Base-by-base conservation (phyloP, 2,888 invertebrate genomes). In the Diplazon laetatorius region DNA sequence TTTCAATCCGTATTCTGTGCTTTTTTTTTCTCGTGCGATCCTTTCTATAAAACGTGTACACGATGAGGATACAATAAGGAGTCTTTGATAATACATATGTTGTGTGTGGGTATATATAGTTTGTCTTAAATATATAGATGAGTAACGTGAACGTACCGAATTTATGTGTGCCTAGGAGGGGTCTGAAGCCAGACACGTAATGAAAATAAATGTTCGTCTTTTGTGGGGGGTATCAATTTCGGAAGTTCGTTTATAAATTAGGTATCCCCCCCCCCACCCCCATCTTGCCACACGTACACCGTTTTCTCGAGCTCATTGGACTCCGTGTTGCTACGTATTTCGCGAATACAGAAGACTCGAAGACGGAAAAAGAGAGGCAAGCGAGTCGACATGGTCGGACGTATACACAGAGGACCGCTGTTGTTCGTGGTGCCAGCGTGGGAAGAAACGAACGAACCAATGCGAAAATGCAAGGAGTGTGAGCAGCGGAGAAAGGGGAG, bases 391-490 rank as follows among this genome's bases (percentile, higher is more conserved):
- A 12, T 42, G 44, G 44, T 14, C 14, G 1, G 16, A 18, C 8
- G 72, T 52, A 14, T 9, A 30, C 52, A 35, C 9, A 42, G 39
- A 5, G 62, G 46, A n/a, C 35, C n/a, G 44, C 52, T 12, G 55
- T 50, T 35, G 37, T 39, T 55, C 44, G n/a, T 12, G 55, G 39
- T 6, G n/a, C 62, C 18, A 60, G 48, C 65, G 69, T 25, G n/a
- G n/a, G 75, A 76, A 78, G 63, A 71, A 74, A 44, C 44, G 20
- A 30, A 74, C 18, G 57, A 44, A 50, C 20, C 22, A 59, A 71
- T 66, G 39, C 48, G 22, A 52, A 57, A 69, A 59, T 42, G 46
- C 71, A 68, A 48, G 60, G 42, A 35, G 62, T 76, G 55, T 44
- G 63, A 70, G 71, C 50, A 73, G 60, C 25, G 62, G 65, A 39